Percentiles rank a stretch among this genome's conserved stretches.
Evolutionary conservation across 2,888 invertebrate genomes (phyloP).

Genomic region (Buathra laborator): DNA sequence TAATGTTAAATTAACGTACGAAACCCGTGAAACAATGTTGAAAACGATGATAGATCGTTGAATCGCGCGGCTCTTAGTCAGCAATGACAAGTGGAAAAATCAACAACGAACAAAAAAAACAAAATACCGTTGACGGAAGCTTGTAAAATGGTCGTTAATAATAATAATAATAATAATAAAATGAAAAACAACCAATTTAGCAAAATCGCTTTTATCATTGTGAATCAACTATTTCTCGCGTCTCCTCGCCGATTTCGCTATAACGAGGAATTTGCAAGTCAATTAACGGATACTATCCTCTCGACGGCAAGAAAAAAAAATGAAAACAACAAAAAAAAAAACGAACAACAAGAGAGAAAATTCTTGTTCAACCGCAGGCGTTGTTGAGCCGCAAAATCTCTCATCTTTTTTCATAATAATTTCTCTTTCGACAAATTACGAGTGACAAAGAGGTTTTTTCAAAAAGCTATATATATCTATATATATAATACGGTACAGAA

Average conservation of each 20-base stretch:
- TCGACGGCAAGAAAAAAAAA: constrained; percentile 14
- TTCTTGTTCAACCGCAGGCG: not conserved
- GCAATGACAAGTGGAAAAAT: constrained; percentile 39
- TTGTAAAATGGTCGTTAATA: constrained; percentile 48
- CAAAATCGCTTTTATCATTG: constrained; percentile 47
- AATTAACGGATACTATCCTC: constrained; percentile 70
- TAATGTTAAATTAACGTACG: not conserved
- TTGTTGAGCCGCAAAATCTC: constrained; percentile 15
- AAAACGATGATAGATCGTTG: not conserved
- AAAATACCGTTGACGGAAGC: constrained; percentile 51
- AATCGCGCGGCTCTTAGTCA: constrained; percentile 1
- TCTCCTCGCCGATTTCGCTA: constrained; percentile 55
- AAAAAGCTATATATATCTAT: constrained; percentile 1
- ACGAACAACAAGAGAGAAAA: constrained; percentile 28
- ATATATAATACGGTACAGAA: constrained; percentile 42
- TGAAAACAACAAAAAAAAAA: constrained; percentile 29
- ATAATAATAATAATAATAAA: not conserved
- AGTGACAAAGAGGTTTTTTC: constrained; percentile 43
- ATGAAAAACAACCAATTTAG: not conserved
- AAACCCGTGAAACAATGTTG: not conserved
- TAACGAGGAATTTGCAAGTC: constrained; percentile 69
- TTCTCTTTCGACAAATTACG: constrained; percentile 22
- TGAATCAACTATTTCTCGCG: constrained; percentile 58
- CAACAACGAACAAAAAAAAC: constrained; percentile 55
- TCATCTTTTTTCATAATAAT: constrained; percentile 35